phyloP scores from a whole-genome alignment of 2,888 invertebrate genomes.

The Eupithecia subumbrata region DNA sequence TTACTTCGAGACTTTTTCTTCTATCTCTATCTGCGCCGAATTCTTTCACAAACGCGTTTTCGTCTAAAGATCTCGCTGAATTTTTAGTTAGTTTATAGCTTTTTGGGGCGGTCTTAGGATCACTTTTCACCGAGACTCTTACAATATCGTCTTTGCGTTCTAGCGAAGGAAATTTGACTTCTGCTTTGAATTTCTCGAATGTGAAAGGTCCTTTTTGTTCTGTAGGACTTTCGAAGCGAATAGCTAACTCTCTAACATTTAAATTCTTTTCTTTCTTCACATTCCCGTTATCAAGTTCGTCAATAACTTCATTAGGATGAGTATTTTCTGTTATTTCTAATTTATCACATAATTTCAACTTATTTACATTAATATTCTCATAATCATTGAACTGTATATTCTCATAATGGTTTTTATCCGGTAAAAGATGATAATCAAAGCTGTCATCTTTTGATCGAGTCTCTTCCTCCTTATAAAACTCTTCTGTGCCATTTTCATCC shows the following conservation, averaged over 20 bases:
- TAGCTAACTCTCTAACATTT: conserved; percentile 86
- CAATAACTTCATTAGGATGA: conserved; percentile 34
- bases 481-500: conserved; percentile 10
- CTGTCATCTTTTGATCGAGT: conserved; percentile 1
- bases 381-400: conserved; percentile 58
- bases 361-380: conserved; percentile 71
- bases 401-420: conserved; percentile 48
- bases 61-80: conserved; percentile 88
- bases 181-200: conserved; percentile 80
- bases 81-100: conserved; percentile 84
- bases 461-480: background rate
- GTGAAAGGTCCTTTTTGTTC: conserved; percentile 83
- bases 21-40: conserved; percentile 83
- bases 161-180: conserved; percentile 69
- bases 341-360: conserved; percentile 69
- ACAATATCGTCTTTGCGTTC: conserved; percentile 62
- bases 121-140: conserved; percentile 59
- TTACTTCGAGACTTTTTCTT: conserved; percentile 86
- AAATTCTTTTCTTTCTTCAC: conserved; percentile 62
- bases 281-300: conserved; percentile 70
- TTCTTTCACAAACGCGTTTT: conserved; percentile 88
- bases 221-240: conserved; percentile 86
- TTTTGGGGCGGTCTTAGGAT: conserved; percentile 76
- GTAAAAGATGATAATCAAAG: background rate
- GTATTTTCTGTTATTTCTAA: conserved; percentile 53